phyloP scores from a whole-genome alignment of 2,797 vertebrate genomes.

The Enteromius anoplus region DNA sequence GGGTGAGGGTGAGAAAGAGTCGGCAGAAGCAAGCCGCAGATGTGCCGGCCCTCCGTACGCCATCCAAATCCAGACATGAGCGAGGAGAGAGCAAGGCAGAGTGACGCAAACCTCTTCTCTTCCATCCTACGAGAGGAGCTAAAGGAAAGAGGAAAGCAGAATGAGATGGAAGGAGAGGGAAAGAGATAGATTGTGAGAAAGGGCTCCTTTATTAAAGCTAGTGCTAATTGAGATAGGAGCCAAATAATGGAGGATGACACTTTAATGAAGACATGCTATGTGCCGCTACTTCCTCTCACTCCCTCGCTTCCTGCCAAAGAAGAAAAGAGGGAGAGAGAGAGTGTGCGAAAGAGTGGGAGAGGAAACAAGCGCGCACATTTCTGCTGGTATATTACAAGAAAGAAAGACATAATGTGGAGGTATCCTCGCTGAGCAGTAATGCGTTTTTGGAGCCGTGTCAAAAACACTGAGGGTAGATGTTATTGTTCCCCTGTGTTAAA shows the following conservation, averaged over 20 bases:
- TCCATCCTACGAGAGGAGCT: constrained; percentile 51
- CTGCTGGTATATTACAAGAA: constrained; percentile 73
- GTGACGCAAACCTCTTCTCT: neutral
- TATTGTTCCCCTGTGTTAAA: constrained; percentile 79
- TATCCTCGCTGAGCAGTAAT: constrained; percentile 71
- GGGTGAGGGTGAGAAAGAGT: constrained; percentile 62
- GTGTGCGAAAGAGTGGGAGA: constrained; percentile 48
- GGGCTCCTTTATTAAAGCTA: constrained; percentile 82
- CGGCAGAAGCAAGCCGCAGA: constrained; percentile 66
- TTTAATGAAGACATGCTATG: constrained; percentile 83
- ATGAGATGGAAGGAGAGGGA: constrained; percentile 60
- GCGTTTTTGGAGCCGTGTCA: constrained; percentile 75
- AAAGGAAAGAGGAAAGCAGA: constrained; percentile 30
- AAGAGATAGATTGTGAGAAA: constrained; percentile 66
- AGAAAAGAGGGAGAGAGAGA: constrained; percentile 61
- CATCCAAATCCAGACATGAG: constrained; percentile 32
- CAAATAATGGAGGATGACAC: constrained; percentile 83
- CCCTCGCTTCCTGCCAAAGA: constrained; percentile 66
- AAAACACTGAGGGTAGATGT: constrained; percentile 76
- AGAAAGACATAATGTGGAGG: constrained; percentile 71
- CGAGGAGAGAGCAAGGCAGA: constrained; percentile 40
- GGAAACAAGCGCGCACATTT: constrained; percentile 58
- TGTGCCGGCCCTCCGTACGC: constrained; percentile 53
- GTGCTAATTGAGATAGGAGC: constrained; percentile 83
- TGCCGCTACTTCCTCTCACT: constrained; percentile 76